These are phyloP conservation scores for Threskiornis aethiopicus DNA, from an alignment of 2,797 vertebrate genomes.

Conservation along the genomic window DNA sequence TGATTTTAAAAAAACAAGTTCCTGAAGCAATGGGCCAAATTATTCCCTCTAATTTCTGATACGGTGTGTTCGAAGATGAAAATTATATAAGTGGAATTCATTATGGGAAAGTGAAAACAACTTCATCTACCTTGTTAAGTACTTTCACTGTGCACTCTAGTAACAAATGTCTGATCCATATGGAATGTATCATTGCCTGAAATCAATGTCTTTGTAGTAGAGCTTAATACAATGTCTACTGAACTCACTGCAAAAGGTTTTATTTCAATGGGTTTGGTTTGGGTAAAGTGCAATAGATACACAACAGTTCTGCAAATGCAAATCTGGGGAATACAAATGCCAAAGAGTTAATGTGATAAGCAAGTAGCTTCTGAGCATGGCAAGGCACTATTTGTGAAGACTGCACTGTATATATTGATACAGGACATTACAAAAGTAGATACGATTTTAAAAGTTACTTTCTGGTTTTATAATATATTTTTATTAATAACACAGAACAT, in stretches of 20 bases:
- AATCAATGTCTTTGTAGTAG: background rate
- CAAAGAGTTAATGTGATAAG: background rate
- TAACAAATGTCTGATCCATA: background rate
- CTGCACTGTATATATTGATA: background rate
- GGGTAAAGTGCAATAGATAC: background rate
- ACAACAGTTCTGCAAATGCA: background rate
- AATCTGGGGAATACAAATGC: background rate
- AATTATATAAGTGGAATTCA: background rate
- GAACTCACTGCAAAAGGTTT: background rate
- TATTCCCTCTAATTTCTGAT: background rate
- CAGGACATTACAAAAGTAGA: background rate
- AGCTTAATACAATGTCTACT: background rate
- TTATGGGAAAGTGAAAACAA: background rate
- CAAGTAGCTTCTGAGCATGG: background rate
- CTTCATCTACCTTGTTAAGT: background rate
- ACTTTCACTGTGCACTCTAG: background rate
- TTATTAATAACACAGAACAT: background rate
- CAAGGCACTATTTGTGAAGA: background rate
- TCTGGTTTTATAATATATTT: background rate
- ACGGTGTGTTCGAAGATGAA: background rate
- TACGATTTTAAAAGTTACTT: background rate
- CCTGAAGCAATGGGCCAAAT: background rate
- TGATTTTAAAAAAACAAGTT: background rate
- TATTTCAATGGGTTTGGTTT: background rate
- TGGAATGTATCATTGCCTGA: background rate